Evolutionary conservation across 53 echinoderm and acorn worm species (phyloP).

Genomic region (Paracentrotus lividus): DNA sequence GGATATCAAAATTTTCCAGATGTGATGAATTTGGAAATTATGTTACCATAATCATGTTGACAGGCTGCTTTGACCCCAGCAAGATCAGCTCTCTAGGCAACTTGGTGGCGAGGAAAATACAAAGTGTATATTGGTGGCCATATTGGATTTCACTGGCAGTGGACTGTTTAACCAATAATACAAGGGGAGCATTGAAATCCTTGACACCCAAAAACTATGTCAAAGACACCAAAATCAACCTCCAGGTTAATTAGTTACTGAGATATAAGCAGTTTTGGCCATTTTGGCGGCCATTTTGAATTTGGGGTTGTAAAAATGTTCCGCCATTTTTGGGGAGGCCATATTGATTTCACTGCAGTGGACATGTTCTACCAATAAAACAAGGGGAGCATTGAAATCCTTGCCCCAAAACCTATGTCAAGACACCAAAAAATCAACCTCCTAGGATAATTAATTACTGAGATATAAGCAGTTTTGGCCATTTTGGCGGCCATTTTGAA

Average conservation of each 20-base stretch:
- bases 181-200: conserved; percentile 1
- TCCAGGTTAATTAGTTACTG: too few species aligned
- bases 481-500: too few species aligned
- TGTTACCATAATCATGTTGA: neutral
- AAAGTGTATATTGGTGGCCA: conserved; percentile 20
- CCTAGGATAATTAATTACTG: too few species aligned
- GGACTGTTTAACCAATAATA: too few species aligned
- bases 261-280: neutral
- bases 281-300: conserved; percentile 34
- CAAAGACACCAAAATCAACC: neutral
- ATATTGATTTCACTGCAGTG: too few species aligned
- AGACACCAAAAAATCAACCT: too few species aligned
- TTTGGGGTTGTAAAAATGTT: too few species aligned
- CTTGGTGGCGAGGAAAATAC: neutral
- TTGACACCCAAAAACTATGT: conserved; percentile 1
- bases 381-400: too few species aligned
- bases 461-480: too few species aligned
- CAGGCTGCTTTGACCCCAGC: conserved; percentile 6
- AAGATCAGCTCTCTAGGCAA: conserved; percentile 30
- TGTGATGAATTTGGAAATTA: conserved; percentile 37
- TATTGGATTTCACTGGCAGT: neutral
- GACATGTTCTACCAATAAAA: too few species aligned
- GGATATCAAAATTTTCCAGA: conserved; percentile 37
- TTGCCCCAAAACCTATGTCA: too few species aligned
- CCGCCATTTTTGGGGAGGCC: neutral